Base-by-base conservation (phyloP, 1,140 invertebrate genomes). In the Acyrthosiphon pisum region DNA sequence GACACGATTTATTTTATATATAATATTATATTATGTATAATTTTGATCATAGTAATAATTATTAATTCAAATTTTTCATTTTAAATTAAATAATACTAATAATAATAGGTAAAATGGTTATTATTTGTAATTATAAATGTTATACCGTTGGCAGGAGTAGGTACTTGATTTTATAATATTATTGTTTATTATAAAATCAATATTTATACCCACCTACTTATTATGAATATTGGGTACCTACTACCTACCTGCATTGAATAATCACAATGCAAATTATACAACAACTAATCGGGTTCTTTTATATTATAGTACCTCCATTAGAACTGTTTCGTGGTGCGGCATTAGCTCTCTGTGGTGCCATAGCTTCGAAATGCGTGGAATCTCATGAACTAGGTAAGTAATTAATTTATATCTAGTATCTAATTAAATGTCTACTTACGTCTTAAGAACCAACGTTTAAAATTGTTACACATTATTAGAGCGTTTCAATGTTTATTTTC, bases 321-420 rank as follows among this genome's bases (percentile, higher is more conserved):
- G 94, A 94, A 50, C 8, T 94, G 2, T 94, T 94, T 84, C 93
- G 93, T 53, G 94, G 94, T 23, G 94, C 94, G 9, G 93, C 90
- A 23, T 89, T 93, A 50, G 48, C 94, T 48, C 86, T 94, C 6
- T 53, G 88, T 22, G 48, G 92, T 26, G 94, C 94, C 20, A 94
- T 94, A 50, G 93, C 94, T 26, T 94, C 94, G 11, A 94, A 94
- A 87, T 83, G 93, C n/a, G 94, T 94, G 23, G 87, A 93, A n/a
- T 26, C 92, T 84, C 30, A 89, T 44, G 94, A 94, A 60, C 37
- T 94, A 48, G 94, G 94, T 88, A 93, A 94, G 56, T 86, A 93
- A n/a, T 35, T 44, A 44, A 46, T 30, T 89, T 89, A 53, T n/a
- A 50, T 22, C 30, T 87, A 87, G 11, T 30, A 6, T 48, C 26